A percentile compares a stretch with the other conserved stretches of the same genome.
These are phyloP conservation scores for Litoditis marina DNA, from an alignment of 2,888 invertebrate species.

Conservation along the genomic window DNA sequence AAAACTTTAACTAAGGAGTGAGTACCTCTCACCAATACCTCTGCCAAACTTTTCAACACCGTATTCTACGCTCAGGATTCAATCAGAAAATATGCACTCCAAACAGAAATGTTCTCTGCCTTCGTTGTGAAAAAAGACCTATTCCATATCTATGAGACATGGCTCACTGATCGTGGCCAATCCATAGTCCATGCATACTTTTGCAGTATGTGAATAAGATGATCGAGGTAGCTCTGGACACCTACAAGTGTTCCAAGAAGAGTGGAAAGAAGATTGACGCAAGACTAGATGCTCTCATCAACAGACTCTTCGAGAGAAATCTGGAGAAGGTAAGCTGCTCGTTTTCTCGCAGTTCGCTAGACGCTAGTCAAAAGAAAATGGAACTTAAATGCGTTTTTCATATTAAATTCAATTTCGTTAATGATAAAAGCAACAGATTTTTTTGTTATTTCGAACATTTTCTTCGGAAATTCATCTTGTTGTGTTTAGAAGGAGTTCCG, in stretches of 20 bases:
- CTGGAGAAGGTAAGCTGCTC: conserved; percentile 69
- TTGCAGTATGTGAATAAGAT: conserved; percentile 57
- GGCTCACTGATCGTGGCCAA: no score
- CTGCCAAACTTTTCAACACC: no score
- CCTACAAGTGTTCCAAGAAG: conserved; percentile 41
- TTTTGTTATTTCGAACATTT: no score
- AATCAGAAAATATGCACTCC: no score
- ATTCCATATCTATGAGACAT: no score
- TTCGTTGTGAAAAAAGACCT: no score
- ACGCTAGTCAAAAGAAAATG: neutral
- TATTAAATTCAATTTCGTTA: neutral
- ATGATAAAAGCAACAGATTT: neutral
- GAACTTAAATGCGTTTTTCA: neutral
- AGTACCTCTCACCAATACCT: no score
- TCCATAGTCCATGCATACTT: neutral
- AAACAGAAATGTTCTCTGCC: no score
- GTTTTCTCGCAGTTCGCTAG: no score
- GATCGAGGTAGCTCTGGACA: conserved; percentile 53
- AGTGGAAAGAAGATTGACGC: conserved; percentile 60
- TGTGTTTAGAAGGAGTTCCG: conserved; percentile 35
- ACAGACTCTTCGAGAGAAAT: conserved; percentile 94
- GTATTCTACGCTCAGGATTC: no score
- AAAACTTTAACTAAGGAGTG: no score
- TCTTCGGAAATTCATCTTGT: neutral
- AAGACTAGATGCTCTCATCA: conserved; percentile 82